Evolutionary conservation across 2,797 vertebrate species (phyloP), one percentile per base, ranked within the genome.

Genomic region (Sebastes itinus): DNA sequence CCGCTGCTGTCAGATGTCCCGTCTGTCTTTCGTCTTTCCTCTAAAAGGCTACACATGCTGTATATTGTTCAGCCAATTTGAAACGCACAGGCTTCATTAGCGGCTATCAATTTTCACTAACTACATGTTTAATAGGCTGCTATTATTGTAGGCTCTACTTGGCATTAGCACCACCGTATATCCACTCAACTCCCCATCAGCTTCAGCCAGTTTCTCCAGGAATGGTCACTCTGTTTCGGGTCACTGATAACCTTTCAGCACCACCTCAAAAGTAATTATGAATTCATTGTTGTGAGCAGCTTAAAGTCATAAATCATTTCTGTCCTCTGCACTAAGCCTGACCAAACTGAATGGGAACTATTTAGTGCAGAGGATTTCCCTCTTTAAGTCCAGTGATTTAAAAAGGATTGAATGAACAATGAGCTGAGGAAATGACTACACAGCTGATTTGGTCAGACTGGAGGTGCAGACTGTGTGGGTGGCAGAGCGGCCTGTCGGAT

Each of bases 241-340:
- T 81, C 78, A 79, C 35, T 82, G 71, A 72, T 60, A 75, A 78
- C 79, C 76, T 81, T 65, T 75, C 79, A 74, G 84, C 52, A 38
- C 75, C 38, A 58, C 59, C 32, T 68, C 72, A 67, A 58, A 71
- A 77, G 83, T 67, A 85, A 89, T 90, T 74, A 89, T 75, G 30
- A 73, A 67, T 61, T 81, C 30, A 85, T 78, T 78, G 81, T 81
- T 87, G 58, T 68, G 68, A 78, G 71, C 69, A 23, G 81, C 85
- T 88, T 82, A 16, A 75, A 78, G 87, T 85, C 71, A 81, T 81
- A 71, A 70, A 75, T 72, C 60, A 87, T 77, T 71, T 83, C 60
- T 73, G 81, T 68, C 72, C 65, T 23, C 23, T 49, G 75, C 25
- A 25, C 68, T 82, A 65, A 85, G 77, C 66, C 73, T 74, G 67